Base-by-base conservation (phyloP, 2,797 vertebrate species). In the Enteromius thamalakanensis region DNA sequence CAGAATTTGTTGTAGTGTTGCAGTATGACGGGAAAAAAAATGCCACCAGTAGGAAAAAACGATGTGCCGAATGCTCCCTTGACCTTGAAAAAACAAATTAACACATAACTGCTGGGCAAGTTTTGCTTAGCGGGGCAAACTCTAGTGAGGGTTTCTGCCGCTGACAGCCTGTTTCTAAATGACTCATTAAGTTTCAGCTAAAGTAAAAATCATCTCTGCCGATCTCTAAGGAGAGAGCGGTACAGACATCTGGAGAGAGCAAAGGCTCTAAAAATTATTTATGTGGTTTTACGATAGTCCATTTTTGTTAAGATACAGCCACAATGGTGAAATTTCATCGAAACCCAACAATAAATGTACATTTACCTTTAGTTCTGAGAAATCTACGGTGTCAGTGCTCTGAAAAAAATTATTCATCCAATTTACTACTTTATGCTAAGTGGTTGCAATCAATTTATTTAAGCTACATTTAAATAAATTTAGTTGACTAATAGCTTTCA, bases 21-120 rank as follows among this genome's bases (percentile, higher is more conserved):
- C 67, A 74, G 65, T 70, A 60, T 77, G 51, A 67, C 6, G 8
- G 32, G 4, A 34, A 64, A 53, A 45, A 45, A 85, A 86, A 77
- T 82, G 75, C 58, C 55, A 81, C 45, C 65, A 60, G 49, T 60
- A 85, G 8, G 60, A 79, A 81, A 79, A 79, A 81, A 29, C 40
- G 51, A 79, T 85, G 78, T 49, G 80, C 37, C 49, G 62, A 37
- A 53, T 86, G 55, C 55, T 42, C 76, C 32, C 64, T 14, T 83
- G 78, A 78, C 85, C 74, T 83, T 65, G 60, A 76, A 80, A 77
- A 71, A 82, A 82, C 29, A 72, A 83, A 82, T 84, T 76, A 84
- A 77, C 79, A 79, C 37, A 51, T 49, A 87, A 87, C 64, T 81
- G 78, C 79, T 58, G 49, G 70, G 74, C 58, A 32, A 47, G 75